Base-by-base conservation (phyloP, 1,140 invertebrate genomes). In the Zaprionus gabonicus region DNA sequence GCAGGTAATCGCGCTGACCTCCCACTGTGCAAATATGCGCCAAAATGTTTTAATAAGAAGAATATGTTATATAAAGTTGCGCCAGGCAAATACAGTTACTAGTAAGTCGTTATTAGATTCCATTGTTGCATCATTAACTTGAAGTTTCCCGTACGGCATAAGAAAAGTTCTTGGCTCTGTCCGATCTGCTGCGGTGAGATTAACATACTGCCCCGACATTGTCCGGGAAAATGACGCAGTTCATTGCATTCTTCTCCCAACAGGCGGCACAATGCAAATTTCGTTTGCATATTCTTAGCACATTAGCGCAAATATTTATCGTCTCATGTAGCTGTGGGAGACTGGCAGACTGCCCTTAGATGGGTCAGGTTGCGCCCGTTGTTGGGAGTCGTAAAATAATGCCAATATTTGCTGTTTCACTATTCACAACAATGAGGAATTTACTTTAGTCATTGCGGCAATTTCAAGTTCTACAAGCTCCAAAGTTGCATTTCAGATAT, bases 371-470 rank as follows among this genome's bases (percentile, higher is more conserved):
- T 71, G 70, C 62, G 41, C 44, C 41, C 41, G n/a, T 46, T 46
- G 41, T 75, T 65, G 64, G 64, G 34, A 44, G 60, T 15, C 36
- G 66, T 70, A 46, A 46, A 28, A 34, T 66, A 63, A 74, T 57
- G 25, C 17, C 67, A 65, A 65, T 76, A 57, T 71, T 76, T 71
- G 55, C 23, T 31, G n/a, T 65, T 59, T 71, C 38, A 65, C 71
- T 71, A 59, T 59, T 34, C 73, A 76, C 41, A 59, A 27, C 38
- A 27, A 20, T 49, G 28, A 13, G 17, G 56, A 56, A 63, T 28
- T 25, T 38, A 15, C n/a, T 41, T 69, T 44, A 36, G 68, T 62
- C 36, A 58, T 62, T 36, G 44, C 46, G 56, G 65, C 59, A 70
- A 49, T 49, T 17, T 12, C 34, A 41, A 38, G 44, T 38, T 41